Evolutionary conservation across 2,888 invertebrate species (phyloP).

Genomic region (Euclidia mi): DNA sequence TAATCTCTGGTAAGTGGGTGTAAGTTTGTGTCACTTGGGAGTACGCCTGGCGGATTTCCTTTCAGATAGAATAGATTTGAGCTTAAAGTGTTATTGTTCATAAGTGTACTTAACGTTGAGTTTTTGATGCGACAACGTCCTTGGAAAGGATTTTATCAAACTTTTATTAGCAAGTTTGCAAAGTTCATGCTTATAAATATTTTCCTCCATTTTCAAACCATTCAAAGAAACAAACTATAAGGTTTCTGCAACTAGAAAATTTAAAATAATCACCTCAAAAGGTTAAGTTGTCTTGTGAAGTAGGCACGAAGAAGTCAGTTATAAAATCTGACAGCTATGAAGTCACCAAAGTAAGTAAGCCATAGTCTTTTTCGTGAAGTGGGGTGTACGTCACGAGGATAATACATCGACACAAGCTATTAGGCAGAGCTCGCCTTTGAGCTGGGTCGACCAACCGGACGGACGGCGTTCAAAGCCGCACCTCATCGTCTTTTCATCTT

Average conservation of each 20-base stretch:
- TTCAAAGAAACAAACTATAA: no score
- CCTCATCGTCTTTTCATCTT: conserved; percentile 79
- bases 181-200: no score
- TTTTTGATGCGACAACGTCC: neutral
- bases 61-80: conserved; percentile 12
- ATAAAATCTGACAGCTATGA: conserved; percentile 27
- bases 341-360: conserved; percentile 45
- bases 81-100: conserved; percentile 13
- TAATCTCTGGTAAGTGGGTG: no score
- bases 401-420: conserved; percentile 77
- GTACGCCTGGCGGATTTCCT: conserved; percentile 37
- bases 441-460: conserved; percentile 73
- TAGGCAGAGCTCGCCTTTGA: conserved; percentile 75
- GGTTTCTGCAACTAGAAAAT: no score
- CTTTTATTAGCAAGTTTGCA: neutral
- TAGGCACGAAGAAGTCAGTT: no score
- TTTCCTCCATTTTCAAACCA: no score
- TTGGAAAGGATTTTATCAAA: neutral
- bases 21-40: conserved; percentile 37
- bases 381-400: conserved; percentile 57
- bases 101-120: conserved; percentile 12
- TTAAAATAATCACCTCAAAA: no score
- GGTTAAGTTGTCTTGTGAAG: no score
- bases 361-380: conserved; percentile 58
- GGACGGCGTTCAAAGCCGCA: conserved; percentile 71